Conservation (phyloP, 2,113 vertebrate species). For the Pseudolaguvia tuberculata region DNA sequence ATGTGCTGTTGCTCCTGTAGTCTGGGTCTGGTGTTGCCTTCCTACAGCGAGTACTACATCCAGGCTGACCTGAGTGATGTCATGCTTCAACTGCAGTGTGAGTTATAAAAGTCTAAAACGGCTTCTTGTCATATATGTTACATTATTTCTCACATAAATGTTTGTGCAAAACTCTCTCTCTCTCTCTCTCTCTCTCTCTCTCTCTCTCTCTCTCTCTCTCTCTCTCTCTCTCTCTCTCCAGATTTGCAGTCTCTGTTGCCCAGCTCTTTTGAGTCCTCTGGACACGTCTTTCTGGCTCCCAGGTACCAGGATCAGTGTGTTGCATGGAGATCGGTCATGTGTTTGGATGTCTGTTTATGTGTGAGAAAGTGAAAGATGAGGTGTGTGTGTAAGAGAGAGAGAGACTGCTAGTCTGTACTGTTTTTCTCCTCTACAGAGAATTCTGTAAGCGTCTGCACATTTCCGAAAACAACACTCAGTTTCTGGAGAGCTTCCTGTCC, state of each 20-base stretch:
- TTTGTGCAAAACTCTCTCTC: no score
- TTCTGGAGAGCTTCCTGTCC: constrained; percentile 94
- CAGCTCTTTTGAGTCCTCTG: constrained; percentile 91
- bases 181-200: constrained; percentile 55
- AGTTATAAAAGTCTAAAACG: constrained; percentile 62
- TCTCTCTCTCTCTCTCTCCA: constrained; percentile 65
- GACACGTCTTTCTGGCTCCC: constrained; percentile 96
- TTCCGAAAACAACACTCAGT: constrained; percentile 97
- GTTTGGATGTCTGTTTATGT: background rate
- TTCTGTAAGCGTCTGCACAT: constrained; percentile 94
- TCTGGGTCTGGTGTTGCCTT: constrained; percentile 87
- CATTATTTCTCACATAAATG: no score
- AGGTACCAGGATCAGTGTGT: constrained; percentile 69
- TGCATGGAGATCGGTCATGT: background rate
- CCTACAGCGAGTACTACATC: constrained; percentile 92
- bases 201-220: background rate
- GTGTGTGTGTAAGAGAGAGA: background rate
- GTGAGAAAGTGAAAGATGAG: no score
- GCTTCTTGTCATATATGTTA: background rate
- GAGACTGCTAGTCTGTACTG: background rate
- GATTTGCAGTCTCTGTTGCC: constrained; percentile 97
- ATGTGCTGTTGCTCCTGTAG: constrained; percentile 62
- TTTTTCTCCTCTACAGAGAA: constrained; percentile 70
- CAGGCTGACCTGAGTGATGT: constrained; percentile 95
- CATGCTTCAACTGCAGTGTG: constrained; percentile 98